Evolutionary conservation across 2,113 vertebrate species (phyloP).

Genomic region (Forbesichthys agassizii): DNA sequence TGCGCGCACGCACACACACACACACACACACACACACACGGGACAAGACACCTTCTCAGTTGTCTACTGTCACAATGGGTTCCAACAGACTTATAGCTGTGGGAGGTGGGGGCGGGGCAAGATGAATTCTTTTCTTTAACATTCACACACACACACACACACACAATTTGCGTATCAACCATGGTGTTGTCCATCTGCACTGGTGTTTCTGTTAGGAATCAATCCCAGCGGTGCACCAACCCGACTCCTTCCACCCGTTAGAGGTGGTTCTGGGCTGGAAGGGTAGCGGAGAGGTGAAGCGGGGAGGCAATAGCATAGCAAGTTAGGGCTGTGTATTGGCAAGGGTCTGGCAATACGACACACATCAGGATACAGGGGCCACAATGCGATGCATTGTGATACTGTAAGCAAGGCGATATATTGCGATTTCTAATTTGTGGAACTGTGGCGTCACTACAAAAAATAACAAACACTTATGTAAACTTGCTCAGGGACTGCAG

Average conservation of each 20-base stretch:
- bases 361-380: no score
- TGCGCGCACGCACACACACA: not conserved
- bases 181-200: not conserved
- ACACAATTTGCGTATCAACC: not conserved
- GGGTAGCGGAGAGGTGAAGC: not conserved
- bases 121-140: conserved; percentile 55
- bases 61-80: conserved; percentile 71
- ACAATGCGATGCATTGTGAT: no score
- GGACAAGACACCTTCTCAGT: conserved; percentile 50
- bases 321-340: no score
- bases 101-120: conserved; percentile 18
- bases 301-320: not conserved
- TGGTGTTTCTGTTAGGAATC: not conserved
- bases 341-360: no score
- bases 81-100: conserved; percentile 67
- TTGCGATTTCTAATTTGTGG: no score
- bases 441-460: no score
- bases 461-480: no score
- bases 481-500: no score
- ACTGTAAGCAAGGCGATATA: no score
- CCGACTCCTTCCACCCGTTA: not conserved
- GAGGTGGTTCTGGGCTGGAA: no score
- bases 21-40: conserved; percentile 36
- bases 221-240: no score
- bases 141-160: conserved; percentile 36